Evolutionary conservation across 2,888 invertebrate species (phyloP).

Genomic region (Cremastinae sp.): DNA sequence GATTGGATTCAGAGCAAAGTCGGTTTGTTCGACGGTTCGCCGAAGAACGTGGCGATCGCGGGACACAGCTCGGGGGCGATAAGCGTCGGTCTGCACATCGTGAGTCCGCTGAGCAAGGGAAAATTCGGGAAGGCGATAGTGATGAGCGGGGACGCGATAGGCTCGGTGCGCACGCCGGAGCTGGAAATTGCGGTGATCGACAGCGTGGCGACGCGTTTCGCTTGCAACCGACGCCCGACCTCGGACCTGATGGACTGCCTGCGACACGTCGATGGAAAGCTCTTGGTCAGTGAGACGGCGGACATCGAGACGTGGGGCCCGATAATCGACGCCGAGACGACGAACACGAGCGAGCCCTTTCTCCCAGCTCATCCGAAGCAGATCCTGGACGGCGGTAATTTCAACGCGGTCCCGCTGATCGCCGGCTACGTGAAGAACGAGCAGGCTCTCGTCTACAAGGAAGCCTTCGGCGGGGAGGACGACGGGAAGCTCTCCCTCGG

Average conservation of each 20-base stretch:
- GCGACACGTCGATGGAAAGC: conserved; percentile 83
- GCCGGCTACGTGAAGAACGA: conserved; percentile 93
- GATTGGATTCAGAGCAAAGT: conserved; percentile 90
- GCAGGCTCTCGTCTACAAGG: conserved; percentile 84
- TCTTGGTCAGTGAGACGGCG: conserved; percentile 83
- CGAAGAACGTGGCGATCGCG: conserved; percentile 88
- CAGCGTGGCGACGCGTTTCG: conserved; percentile 85
- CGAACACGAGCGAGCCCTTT: conserved; percentile 85
- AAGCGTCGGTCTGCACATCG: conserved; percentile 89
- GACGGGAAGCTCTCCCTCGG: conserved; percentile 84
- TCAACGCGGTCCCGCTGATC: conserved; percentile 87
- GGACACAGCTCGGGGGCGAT: conserved; percentile 91
- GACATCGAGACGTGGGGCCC: conserved; percentile 88
- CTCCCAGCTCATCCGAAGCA: conserved; percentile 86
- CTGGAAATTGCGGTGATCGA: conserved; percentile 85
- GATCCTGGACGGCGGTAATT: conserved; percentile 84
- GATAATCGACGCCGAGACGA: conserved; percentile 87
- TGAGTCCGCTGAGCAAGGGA: conserved; percentile 81
- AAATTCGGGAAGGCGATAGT: conserved; percentile 89
- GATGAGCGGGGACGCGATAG: conserved; percentile 90
- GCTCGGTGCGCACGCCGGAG: conserved; percentile 84
- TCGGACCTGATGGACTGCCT: conserved; percentile 87
- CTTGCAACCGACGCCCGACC: conserved; percentile 86
- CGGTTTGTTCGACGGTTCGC: conserved; percentile 87
- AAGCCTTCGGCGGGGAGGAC: conserved; percentile 83